Percentiles rank a stretch among this genome's conserved stretches.
phyloP scores from a whole-genome alignment of 2,113 vertebrate species.

The Pandion haliaetus region DNA sequence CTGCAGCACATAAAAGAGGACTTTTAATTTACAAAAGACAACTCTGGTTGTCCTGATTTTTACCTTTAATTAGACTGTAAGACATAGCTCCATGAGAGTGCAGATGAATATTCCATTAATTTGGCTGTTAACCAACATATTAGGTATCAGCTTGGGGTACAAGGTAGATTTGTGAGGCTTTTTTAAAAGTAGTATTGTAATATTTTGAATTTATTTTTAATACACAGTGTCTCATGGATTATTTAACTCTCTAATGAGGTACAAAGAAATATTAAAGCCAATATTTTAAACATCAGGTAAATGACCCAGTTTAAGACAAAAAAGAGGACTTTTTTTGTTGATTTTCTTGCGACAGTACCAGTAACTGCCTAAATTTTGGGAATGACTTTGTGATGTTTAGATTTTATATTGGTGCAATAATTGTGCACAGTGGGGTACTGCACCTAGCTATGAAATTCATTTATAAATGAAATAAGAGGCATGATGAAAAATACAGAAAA shows the following conservation, averaged over 20 bases:
- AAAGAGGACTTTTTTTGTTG: not conserved
- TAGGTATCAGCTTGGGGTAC: conserved; percentile 23
- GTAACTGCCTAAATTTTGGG: conserved; percentile 19
- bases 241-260: conserved; percentile 62
- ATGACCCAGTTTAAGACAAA: not conserved
- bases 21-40: conserved; percentile 77
- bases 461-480: conserved; percentile 37
- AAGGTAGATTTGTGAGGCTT: conserved; percentile 48
- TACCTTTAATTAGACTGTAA: conserved; percentile 76
- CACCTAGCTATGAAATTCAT: conserved; percentile 37
- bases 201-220: conserved; percentile 58
- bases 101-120: conserved; percentile 67
- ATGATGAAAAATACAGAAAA: conserved; percentile 42
- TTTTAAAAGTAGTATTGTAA: conserved; percentile 32
- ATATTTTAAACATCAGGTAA: conserved; percentile 60
- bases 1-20: conserved; percentile 73
- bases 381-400: conserved; percentile 3
- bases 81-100: conserved; percentile 53
- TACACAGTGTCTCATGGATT: conserved; percentile 49
- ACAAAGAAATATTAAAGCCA: conserved; percentile 63
- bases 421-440: conserved; percentile 33
- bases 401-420: conserved; percentile 67
- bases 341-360: not conserved
- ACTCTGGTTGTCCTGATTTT: conserved; percentile 72
- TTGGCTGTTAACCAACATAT: conserved; percentile 67